Conservation (phyloP, 2,888 invertebrate species). For the Melanostoma mellinum region DNA sequence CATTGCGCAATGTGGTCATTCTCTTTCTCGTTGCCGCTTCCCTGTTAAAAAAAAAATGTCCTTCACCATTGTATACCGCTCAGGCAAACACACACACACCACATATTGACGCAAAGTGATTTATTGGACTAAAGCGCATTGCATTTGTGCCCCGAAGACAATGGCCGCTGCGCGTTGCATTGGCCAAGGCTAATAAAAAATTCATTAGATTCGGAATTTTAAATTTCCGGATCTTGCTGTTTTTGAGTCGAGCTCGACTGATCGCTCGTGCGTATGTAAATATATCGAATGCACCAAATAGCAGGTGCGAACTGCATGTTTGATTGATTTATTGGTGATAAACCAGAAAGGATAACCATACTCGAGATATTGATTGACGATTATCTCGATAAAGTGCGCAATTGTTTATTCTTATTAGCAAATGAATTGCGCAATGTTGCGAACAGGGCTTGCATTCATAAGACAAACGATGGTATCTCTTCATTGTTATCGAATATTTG, state of each 20-base stretch:
- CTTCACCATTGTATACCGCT: slow-evolving; percentile 44
- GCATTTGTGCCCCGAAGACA: slow-evolving; percentile 55
- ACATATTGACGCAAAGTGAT: slow-evolving; percentile 72
- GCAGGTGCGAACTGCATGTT: slow-evolving; percentile 66
- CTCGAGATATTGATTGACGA: slow-evolving; percentile 66
- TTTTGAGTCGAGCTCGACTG: slow-evolving; percentile 46
- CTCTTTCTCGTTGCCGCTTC: slow-evolving; percentile 17
- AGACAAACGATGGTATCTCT: slow-evolving; percentile 46
- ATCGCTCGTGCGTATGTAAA: slow-evolving; percentile 72
- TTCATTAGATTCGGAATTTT: slow-evolving; percentile 72
- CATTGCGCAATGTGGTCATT: slow-evolving; percentile 50
- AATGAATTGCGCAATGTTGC: slow-evolving; percentile 58
- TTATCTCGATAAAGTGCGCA: slow-evolving; percentile 45
- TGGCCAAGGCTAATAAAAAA: slow-evolving; percentile 57
- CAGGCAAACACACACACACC: slow-evolving; percentile 35
- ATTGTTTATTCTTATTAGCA: slow-evolving; percentile 41
- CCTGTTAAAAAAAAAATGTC: slow-evolving; percentile 43
- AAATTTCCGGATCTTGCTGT: slow-evolving; percentile 62
- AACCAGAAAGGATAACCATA: slow-evolving; percentile 28
- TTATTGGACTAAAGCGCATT: slow-evolving; percentile 62
- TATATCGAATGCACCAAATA: slow-evolving; percentile 25
- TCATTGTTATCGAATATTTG: slow-evolving; percentile 9
- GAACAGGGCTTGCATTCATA: slow-evolving; percentile 15
- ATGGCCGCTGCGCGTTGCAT: slow-evolving; percentile 27
- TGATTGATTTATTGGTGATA: slow-evolving; percentile 69